These are phyloP conservation scores for Agrotis ipsilon DNA, from an alignment of 2,888 invertebrate genomes.

Conservation along the genomic window DNA sequence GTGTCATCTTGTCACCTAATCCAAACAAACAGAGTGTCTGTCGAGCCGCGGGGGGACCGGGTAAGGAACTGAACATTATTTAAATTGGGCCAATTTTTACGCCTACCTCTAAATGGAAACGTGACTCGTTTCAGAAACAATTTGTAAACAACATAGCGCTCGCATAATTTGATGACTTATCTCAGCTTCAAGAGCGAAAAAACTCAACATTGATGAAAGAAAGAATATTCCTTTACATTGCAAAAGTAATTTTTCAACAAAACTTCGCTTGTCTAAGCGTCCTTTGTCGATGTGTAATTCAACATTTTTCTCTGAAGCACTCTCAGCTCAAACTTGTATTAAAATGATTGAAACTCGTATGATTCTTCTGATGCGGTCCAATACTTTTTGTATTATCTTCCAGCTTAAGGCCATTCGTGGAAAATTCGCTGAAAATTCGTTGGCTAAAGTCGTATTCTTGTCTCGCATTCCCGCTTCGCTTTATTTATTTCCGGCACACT, in stretches of 20 bases:
- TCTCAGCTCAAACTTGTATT: constrained; percentile 53
- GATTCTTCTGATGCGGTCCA: constrained; percentile 58
- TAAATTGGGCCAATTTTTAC: constrained; percentile 79
- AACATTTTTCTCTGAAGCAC: constrained; percentile 38
- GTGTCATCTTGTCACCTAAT: constrained; percentile 60
- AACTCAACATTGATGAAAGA: constrained; percentile 74
- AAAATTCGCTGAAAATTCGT: constrained; percentile 63
- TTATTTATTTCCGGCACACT: constrained; percentile 79
- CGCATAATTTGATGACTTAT: constrained; percentile 84
- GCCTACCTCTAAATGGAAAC: constrained; percentile 74
- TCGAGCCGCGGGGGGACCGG: constrained; percentile 24
- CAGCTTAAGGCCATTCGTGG: constrained; percentile 64
- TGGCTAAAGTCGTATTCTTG: constrained; percentile 70
- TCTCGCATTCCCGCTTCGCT: constrained; percentile 70
- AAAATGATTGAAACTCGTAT: constrained; percentile 55
- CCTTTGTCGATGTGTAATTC: constrained; percentile 49
- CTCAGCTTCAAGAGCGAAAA: constrained; percentile 74
- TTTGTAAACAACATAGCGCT: constrained; percentile 81
- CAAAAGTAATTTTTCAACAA: constrained; percentile 64
- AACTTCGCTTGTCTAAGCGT: constrained; percentile 52
- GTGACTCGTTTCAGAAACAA: constrained; percentile 82
- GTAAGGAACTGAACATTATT: constrained; percentile 72
- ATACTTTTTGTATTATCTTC: constrained; percentile 63
- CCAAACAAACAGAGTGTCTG: constrained; percentile 61
- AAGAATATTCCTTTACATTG: constrained; percentile 69